Evolutionary conservation across 2,888 invertebrate genomes (phyloP), one percentile per base, ranked within the genome.

Genomic region (Platerodrilus igneus): DNA sequence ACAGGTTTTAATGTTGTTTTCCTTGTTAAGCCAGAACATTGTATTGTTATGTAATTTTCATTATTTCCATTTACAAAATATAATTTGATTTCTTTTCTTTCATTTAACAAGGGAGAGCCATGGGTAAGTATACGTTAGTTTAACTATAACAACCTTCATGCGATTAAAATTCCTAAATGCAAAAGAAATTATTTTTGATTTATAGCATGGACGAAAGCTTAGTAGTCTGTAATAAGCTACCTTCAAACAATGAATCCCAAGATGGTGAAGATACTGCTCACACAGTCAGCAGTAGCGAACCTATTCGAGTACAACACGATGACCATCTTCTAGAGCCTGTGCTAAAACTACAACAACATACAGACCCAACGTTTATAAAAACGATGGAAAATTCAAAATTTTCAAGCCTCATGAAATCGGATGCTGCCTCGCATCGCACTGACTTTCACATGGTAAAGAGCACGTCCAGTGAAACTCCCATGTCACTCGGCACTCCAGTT

Each of bases 181-280:
- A n/a, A n/a, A n/a, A n/a, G n/a, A n/a, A n/a, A n/a, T n/a, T n/a
- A n/a, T n/a, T n/a, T n/a, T n/a, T n/a, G n/a, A 18, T 4, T 42
- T 52, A 35, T 52, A 67, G 66, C 40, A 66, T 83, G 59, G 81
- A 82, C 53, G 82, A 83, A 59, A 76, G 75, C 28, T 62, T 79
- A 26, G 76, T 81, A 16, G 61, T 71, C 14, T 56, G 50, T 42
- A 55, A n/a, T n/a, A n/a, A 53, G 28, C 67, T 63, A 9, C 31
- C 40, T 17, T 35, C 35, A 25, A 48, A 30, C 26, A 39, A 37
- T 22, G 41, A 32, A 20, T 35, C 21, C 10, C 36, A 31, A 20
- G 36, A 42, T 11, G n/a, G n/a, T n/a, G 40, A 42, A 30, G 32
- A 41, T 15, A n/a, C n/a, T n/a, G n/a, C n/a, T n/a, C n/a, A n/a